A percentile compares a stretch with the other conserved stretches of the same genome.
Evolutionary conservation across 2,113 vertebrate genomes (phyloP).

Genomic region (Pterophyllum scalare): DNA sequence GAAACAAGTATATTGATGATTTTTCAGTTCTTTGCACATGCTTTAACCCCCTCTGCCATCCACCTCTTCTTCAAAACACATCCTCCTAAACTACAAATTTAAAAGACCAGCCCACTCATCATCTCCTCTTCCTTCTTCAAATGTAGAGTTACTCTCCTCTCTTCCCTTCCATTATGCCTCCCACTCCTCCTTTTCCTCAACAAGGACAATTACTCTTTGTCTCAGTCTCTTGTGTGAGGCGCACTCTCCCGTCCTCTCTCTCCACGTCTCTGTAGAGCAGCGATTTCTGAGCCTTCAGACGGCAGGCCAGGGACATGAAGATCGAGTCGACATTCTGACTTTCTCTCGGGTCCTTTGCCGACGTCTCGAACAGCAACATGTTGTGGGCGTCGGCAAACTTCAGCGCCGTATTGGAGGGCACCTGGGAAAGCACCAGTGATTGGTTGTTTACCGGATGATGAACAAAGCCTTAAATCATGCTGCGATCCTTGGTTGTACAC

Average conservation of each 20-base stretch:
- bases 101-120: conserved; percentile 10
- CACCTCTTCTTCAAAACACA: neutral
- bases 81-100: conserved; percentile 23
- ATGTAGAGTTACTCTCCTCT: conserved; percentile 21
- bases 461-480: neutral
- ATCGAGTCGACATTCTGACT: conserved; percentile 96
- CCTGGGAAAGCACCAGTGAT: conserved; percentile 55
- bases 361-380: conserved; percentile 98
- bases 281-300: conserved; percentile 95
- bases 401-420: conserved; percentile 92
- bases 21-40: neutral
- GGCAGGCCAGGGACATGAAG: conserved; percentile 97
- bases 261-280: conserved; percentile 91
- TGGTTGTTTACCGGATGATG: neutral
- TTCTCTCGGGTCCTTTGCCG: conserved; percentile 95
- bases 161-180: conserved; percentile 15
- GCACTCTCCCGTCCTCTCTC: conserved; percentile 87
- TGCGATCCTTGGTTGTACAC: neutral
- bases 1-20: conserved; percentile 3
- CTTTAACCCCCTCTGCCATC: neutral
- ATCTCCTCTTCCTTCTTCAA: conserved; percentile 10
- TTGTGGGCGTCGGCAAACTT: conserved; percentile 96
- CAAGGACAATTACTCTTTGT: conserved; percentile 89
- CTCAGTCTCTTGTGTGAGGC: conserved; percentile 80
- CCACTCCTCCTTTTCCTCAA: conserved; percentile 75